These are phyloP conservation scores for Neoseiulus cucumeris DNA, from an alignment of 1,140 invertebrate species.

Conservation along the genomic window DNA sequence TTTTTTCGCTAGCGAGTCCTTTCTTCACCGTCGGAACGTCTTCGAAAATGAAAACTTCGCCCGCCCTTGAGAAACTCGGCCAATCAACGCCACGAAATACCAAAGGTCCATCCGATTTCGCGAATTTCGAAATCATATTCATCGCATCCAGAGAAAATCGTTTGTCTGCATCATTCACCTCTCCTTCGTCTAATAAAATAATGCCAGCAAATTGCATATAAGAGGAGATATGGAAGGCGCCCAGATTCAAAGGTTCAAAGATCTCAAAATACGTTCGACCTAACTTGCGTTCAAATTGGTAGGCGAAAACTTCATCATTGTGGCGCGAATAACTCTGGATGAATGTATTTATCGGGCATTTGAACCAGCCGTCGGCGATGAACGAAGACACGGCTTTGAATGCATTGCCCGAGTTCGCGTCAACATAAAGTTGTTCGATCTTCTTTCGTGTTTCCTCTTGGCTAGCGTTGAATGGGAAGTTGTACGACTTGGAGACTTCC, in stretches of 20 bases:
- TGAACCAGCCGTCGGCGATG: neutral
- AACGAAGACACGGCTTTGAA: too few relatives aligned
- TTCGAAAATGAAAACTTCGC: too few relatives aligned
- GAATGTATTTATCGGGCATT: neutral
- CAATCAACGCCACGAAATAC: neutral
- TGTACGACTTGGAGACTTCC: too few relatives aligned
- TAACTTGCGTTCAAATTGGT: neutral
- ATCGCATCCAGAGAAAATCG: neutral
- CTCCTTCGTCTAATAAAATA: neutral
- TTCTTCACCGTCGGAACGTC: too few relatives aligned
- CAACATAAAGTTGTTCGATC: too few relatives aligned
- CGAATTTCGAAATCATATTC: neutral
- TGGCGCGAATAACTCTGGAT: neutral
- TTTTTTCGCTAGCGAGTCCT: too few relatives aligned
- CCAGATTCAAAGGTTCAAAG: too few relatives aligned
- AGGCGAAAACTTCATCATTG: neutral
- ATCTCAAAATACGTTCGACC: neutral
- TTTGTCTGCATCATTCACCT: neutral
- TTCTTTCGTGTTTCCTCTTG: too few relatives aligned
- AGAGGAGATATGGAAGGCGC: too few relatives aligned
- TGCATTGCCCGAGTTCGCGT: too few relatives aligned
- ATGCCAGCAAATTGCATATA: neutral
- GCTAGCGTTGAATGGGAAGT: too few relatives aligned
- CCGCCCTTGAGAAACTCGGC: too few relatives aligned
- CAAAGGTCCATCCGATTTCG: neutral